A percentile compares a stretch with the other conserved stretches of the same genome.
phyloP scores from a whole-genome alignment of 1,140 invertebrate species.

The Drosophila ananassae region DNA sequence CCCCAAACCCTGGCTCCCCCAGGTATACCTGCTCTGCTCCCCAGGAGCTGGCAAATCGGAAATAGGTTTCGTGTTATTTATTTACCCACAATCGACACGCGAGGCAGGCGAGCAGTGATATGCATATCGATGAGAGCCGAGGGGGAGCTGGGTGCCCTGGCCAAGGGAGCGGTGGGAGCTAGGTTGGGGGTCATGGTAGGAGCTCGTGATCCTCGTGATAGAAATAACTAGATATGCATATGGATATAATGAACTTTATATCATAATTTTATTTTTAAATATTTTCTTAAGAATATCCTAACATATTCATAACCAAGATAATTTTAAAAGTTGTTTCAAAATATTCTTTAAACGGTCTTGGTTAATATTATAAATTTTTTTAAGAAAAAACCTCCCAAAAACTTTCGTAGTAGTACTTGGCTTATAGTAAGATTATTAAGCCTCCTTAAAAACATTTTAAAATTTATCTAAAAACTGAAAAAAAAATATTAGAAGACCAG shows the following conservation, averaged over 20 bases:
- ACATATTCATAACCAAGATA: no score
- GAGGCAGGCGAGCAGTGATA: slow-evolving; percentile 67
- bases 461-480: background rate
- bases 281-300: no score
- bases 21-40: background rate
- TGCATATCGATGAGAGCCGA: slow-evolving; percentile 71
- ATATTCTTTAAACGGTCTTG: no score
- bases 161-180: slow-evolving; percentile 5
- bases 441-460: background rate
- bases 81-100: slow-evolving; percentile 81
- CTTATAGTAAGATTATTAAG: background rate
- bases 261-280: no score
- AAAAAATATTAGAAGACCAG: background rate
- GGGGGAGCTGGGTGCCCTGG: background rate
- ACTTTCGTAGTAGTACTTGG: no score
- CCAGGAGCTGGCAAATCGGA: slow-evolving; percentile 47
- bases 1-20: background rate
- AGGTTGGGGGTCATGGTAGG: background rate
- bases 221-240: no score
- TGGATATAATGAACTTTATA: no score
- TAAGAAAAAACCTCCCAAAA: no score
- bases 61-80: slow-evolving; percentile 82
- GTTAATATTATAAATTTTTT: no score
- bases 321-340: no score
- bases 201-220: slow-evolving; percentile 28